Evolutionary conservation across 2,888 invertebrate genomes (phyloP).

Genomic region (Sipunculus nudus): DNA sequence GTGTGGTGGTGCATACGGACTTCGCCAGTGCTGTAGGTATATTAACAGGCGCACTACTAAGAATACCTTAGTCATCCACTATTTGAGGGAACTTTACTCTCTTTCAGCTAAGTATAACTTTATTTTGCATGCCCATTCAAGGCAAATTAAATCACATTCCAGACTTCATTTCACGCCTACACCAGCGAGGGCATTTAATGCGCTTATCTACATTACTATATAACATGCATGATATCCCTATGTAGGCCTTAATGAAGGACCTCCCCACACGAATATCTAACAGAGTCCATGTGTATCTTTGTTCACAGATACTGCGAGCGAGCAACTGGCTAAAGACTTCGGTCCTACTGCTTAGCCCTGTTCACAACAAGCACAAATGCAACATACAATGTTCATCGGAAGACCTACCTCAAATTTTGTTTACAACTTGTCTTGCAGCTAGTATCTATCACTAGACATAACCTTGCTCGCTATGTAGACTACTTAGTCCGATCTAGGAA

Average conservation of each 20-base stretch:
- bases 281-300: background rate
- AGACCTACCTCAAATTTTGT: slow-evolving; percentile 4
- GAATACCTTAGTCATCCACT: background rate
- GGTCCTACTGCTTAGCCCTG: background rate
- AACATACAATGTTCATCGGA: background rate
- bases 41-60: background rate
- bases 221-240: no score
- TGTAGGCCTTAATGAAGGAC: no score
- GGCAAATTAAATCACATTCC: background rate
- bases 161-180: background rate
- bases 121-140: background rate
- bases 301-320: background rate
- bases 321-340: background rate
- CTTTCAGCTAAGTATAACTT: background rate
- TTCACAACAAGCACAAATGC: background rate
- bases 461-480: background rate
- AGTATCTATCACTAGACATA: background rate
- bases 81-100: background rate
- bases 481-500: background rate
- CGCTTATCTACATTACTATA: background rate
- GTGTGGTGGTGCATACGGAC: slow-evolving; percentile 5
- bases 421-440: background rate
- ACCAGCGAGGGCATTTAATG: background rate
- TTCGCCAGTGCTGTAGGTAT: background rate
- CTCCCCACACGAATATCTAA: no score